Evolutionary conservation across 2,888 invertebrate genomes (phyloP).

Genomic region (Oligia fasciuncula): DNA sequence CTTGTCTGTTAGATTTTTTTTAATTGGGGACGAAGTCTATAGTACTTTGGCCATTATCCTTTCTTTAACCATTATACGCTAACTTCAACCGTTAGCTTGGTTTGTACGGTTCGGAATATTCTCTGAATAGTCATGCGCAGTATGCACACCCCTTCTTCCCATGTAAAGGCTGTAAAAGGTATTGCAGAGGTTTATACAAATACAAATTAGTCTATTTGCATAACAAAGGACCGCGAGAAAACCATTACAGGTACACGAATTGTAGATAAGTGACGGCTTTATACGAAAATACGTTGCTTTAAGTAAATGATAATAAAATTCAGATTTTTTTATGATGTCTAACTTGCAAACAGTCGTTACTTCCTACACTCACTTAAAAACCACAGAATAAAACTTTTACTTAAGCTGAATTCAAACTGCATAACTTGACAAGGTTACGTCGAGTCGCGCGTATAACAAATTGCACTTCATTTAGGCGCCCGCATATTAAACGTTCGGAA

Average conservation of each 20-base stretch:
- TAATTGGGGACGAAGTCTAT: no score
- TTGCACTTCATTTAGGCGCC: constrained; percentile 52
- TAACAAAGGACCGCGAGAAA: constrained; percentile 20
- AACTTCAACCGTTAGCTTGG: not conserved
- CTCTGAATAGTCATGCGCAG: constrained; percentile 2
- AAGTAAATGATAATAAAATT: not conserved
- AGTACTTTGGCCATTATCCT: no score
- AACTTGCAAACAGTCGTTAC: not conserved
- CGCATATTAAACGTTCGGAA: constrained; percentile 47
- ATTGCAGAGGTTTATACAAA: constrained; percentile 32
- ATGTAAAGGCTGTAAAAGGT: constrained; percentile 6
- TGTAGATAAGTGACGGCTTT: not conserved
- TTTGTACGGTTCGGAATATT: not conserved
- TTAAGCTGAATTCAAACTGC: constrained; percentile 14
- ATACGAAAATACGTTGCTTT: not conserved
- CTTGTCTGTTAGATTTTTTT: no score
- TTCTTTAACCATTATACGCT: no score
- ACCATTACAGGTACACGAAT: constrained; percentile 15
- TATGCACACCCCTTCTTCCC: not conserved
- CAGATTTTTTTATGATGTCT: not conserved
- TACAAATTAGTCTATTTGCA: constrained; percentile 38
- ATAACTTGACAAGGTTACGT: constrained; percentile 29
- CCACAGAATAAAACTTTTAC: not conserved
- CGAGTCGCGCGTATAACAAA: constrained; percentile 33
- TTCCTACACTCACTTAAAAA: not conserved